Conservation (phyloP, 1,140 invertebrate species). For the Pectinophora gossypiella region DNA sequence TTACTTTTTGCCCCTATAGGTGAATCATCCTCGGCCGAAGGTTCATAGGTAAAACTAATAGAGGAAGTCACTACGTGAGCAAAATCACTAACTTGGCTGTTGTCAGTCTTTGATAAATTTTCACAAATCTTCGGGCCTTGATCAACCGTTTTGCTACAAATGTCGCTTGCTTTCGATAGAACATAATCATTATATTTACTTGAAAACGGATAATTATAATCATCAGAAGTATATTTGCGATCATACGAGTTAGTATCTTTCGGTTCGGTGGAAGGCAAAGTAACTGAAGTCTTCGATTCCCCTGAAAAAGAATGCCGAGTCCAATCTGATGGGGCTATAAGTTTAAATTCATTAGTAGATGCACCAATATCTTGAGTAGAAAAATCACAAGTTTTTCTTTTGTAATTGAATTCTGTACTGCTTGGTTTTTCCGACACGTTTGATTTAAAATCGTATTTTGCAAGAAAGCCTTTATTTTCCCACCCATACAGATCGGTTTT, state of each 20-base stretch:
- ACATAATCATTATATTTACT: slow-evolving; percentile 62
- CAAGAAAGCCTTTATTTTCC: slow-evolving; percentile 72
- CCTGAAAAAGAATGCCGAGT: slow-evolving; percentile 48
- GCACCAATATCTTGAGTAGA: slow-evolving; percentile 22
- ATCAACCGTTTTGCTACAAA: slow-evolving; percentile 50
- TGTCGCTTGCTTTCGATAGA: slow-evolving; percentile 53
- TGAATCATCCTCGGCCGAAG: slow-evolving; percentile 65
- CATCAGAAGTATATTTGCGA: slow-evolving; percentile 43
- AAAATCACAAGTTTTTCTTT: slow-evolving; percentile 27
- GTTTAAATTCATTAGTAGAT: slow-evolving; percentile 31
- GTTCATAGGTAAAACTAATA: slow-evolving; percentile 72
- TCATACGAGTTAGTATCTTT: slow-evolving; percentile 56
- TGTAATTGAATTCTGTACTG: slow-evolving; percentile 29
- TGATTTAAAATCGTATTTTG: slow-evolving; percentile 47
- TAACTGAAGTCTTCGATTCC: slow-evolving; percentile 54
- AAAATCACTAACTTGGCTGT: slow-evolving; percentile 66
- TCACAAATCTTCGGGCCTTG: slow-evolving; percentile 55
- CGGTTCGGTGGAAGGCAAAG: slow-evolving; percentile 44
- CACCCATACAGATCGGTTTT: slow-evolving; percentile 72
- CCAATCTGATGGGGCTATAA: slow-evolving; percentile 30
- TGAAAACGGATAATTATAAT: slow-evolving; percentile 54
- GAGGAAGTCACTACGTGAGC: slow-evolving; percentile 69
- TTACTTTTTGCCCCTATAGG: slow-evolving; percentile 67
- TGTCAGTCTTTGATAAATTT: slow-evolving; percentile 54
- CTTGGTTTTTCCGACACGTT: slow-evolving; percentile 28